Conservation (phyloP, 2,797 vertebrate species). For the Sebastes kiyomatsui region DNA sequence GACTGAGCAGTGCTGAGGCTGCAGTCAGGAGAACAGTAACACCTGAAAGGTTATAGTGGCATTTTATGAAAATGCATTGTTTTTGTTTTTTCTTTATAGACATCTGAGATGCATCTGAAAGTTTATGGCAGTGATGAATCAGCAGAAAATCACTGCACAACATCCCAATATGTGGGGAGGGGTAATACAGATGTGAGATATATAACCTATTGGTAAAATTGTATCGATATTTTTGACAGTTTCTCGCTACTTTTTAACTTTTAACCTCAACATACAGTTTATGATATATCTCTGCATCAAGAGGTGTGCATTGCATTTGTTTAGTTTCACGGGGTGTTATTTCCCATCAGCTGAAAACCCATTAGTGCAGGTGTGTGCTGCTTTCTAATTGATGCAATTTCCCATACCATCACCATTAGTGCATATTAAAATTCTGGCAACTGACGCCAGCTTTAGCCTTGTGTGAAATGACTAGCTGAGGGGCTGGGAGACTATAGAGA, state of each 20-base stretch:
- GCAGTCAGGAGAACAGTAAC: neutral
- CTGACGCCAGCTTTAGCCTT: slow-evolving; percentile 21
- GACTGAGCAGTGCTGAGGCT: neutral
- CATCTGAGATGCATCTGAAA: neutral
- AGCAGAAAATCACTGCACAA: neutral
- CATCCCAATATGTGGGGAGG: neutral
- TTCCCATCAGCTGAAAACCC: slow-evolving; percentile 23
- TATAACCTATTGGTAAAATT: neutral
- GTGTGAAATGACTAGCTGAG: slow-evolving; percentile 31
- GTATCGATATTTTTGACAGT: neutral
- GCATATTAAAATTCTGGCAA: slow-evolving; percentile 32
- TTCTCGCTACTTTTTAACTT: neutral
- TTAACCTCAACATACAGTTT: neutral
- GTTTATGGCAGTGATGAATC: neutral
- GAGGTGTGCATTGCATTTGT: neutral
- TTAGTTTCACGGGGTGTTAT: neutral
- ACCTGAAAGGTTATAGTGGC: slow-evolving; percentile 16
- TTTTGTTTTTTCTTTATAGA: neutral
- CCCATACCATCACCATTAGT: slow-evolving; percentile 49
- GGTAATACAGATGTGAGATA: neutral
- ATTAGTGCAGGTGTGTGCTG: slow-evolving; percentile 48
- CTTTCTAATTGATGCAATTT: slow-evolving; percentile 46
- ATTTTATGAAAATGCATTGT: slow-evolving; percentile 14
- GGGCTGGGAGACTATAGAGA: neutral
- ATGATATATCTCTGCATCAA: neutral